A percentile compares a stretch with the other conserved stretches of the same genome.
These are phyloP conservation scores for Hemicordylus capensis DNA, from an alignment of 2,113 vertebrate genomes.

Conservation along the genomic window DNA sequence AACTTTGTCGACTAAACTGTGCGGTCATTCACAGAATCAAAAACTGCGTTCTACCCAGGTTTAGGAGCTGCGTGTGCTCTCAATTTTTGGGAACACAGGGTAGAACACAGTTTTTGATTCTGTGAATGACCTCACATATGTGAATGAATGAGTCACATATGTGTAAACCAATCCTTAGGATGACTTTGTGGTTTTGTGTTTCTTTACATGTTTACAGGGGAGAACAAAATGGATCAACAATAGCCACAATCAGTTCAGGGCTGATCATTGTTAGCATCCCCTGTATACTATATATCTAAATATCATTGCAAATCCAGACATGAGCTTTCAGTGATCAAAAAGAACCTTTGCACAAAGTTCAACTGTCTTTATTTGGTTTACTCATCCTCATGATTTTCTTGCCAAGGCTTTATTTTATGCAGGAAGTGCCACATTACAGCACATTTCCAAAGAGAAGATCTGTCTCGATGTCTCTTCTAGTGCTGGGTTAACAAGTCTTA, in stretches of 20 bases:
- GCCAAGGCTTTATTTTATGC: background rate
- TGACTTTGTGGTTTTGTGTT: background rate
- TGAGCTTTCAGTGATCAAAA: background rate
- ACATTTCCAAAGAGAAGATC: background rate
- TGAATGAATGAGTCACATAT: no score
- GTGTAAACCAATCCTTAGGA: no score
- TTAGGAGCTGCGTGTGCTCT: no score
- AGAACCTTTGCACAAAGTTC: background rate
- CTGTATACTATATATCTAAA: background rate
- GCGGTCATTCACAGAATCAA: no score
- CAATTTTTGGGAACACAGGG: no score
- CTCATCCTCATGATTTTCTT: background rate
- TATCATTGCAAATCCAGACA: background rate
- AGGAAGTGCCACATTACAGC: background rate
- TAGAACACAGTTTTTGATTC: no score
- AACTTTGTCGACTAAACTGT: no score
- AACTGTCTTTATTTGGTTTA: background rate
- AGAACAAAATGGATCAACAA: background rate
- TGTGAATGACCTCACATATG: no score
- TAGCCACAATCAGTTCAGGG: background rate
- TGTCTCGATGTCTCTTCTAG: background rate
- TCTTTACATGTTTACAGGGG: background rate
- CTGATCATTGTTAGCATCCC: background rate
- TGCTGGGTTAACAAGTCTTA: background rate
- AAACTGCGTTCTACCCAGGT: no score